Conservation (phyloP, 2,797 vertebrate species). For the Gymnopithys bicolor region DNA sequence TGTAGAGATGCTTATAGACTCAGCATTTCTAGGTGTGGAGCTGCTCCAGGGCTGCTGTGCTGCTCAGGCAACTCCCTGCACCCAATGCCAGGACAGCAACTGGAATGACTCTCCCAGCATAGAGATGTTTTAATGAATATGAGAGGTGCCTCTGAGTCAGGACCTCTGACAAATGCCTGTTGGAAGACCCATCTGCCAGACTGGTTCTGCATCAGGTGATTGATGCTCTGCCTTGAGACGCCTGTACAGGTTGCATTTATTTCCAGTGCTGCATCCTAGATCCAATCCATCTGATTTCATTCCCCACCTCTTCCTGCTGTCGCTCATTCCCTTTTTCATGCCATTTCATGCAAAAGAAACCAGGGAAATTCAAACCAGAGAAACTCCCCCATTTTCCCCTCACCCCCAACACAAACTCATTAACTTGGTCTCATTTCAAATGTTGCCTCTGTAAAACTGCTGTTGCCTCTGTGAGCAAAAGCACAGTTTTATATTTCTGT, state of each 20-base stretch:
- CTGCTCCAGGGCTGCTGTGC: background rate
- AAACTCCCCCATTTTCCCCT: background rate
- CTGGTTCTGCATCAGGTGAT: accelerated
- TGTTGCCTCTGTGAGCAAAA: background rate
- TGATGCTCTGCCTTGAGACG: background rate
- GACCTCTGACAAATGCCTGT: background rate
- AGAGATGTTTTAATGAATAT: background rate
- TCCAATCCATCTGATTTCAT: background rate
- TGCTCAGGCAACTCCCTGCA: background rate
- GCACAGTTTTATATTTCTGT: background rate
- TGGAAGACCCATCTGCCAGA: background rate
- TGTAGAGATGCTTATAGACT: background rate
- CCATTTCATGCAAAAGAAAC: background rate
- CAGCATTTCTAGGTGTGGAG: background rate
- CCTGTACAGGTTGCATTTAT: background rate
- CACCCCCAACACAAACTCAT: background rate
- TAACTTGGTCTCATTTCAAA: background rate
- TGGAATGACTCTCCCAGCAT: accelerated
- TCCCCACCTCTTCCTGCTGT: background rate
- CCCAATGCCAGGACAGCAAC: background rate
- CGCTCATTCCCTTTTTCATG: background rate
- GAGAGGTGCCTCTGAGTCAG: background rate
- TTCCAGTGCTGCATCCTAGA: background rate
- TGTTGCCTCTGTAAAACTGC: background rate
- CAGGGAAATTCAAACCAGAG: background rate